Base-by-base conservation (phyloP, 2,113 vertebrate genomes). In the Oryzias melastigma region DNA sequence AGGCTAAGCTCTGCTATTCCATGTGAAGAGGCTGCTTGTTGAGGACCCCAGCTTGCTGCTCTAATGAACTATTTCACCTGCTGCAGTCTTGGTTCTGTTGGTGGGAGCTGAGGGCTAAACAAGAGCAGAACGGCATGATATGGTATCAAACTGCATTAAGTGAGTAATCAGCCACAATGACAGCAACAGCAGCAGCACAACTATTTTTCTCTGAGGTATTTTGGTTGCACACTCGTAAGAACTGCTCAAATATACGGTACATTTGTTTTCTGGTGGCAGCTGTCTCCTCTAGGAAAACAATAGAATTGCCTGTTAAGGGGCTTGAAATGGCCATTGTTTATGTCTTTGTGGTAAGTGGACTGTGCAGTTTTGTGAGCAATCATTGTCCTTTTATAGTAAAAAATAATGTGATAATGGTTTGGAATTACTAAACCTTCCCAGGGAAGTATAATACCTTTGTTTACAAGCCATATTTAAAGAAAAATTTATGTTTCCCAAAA, bases 21-120 rank as follows among this genome's bases (percentile, higher is more conserved):
- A 68, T 65, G 81, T 75, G 77, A 88, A 84, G 82, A 83, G 75
- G 82, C 74, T 66, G 62, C 80, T 83, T 73, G 77, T 82, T 75
- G 78, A 60, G 68, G 73, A 73, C 58, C 71, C 58, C 61, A 53
- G 77, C 73, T 78, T 81, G 71, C 78, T 41, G 25, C 72, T 77
- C 62, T 78, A 83, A 87, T 81, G 72, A 86, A 86, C 80, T 77
- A 71, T 24, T 64, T 84, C 82, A 83, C 88, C 81, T 87, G 77
- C 62, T 64, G 22, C 80, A 74, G 80, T 53, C 56, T 81, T 75
- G 10, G 27, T 65, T 82, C 72, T 68, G 53, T 69, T 79, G 57
- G 71, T 54, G 41, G 57, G 45, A 80, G 78, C 76, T 62, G 62
- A 67, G 58, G 75, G 73, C 74, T 67, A 80, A 71, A 68, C 66